A percentile compares a stretch with the other conserved stretches of the same genome.
phyloP scores from a whole-genome alignment of 1,140 invertebrate species.

The Drosophila simulans region DNA sequence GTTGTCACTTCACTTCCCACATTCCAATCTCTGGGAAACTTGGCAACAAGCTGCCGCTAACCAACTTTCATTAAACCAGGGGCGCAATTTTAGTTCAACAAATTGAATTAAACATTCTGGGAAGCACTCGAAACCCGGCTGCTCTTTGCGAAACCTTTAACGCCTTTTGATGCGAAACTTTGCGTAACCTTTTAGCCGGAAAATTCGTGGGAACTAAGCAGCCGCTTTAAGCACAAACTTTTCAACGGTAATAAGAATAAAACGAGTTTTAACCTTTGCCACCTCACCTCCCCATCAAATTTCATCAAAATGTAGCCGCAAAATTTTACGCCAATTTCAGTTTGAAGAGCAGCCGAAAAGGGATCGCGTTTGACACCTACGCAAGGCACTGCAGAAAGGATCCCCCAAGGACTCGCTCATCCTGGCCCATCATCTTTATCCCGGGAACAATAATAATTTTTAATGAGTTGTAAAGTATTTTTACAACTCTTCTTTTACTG shows the following conservation, averaged over 20 bases:
- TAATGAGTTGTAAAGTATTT: constrained; percentile 75
- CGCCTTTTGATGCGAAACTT: constrained; percentile 43
- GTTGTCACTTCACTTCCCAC: constrained; percentile 23
- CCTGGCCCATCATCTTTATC: constrained; percentile 28
- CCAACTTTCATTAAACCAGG: constrained; percentile 17
- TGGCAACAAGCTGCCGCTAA: constrained; percentile 24
- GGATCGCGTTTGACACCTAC: constrained; percentile 36
- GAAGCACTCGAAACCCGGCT: constrained; percentile 21
- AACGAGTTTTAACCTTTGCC: constrained; percentile 50
- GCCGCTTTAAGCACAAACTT: constrained; percentile 50
- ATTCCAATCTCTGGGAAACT: constrained; percentile 9
- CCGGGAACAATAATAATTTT: constrained; percentile 67
- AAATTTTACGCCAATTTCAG: constrained; percentile 54
- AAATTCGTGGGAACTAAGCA: constrained; percentile 34
- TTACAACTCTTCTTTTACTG: constrained; percentile 46
- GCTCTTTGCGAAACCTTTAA: constrained; percentile 25
- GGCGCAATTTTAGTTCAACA: constrained; percentile 48
- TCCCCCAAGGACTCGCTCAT: constrained; percentile 7
- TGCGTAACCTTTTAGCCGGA: constrained; percentile 49
- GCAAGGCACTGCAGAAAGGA: constrained; percentile 1
- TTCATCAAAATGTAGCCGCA: constrained; percentile 49
- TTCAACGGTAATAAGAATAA: constrained; percentile 48
- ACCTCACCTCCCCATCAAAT: constrained; percentile 24
- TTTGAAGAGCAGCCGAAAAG: constrained; percentile 29
- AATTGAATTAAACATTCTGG: constrained; percentile 60